These are phyloP conservation scores for Darevskia mixta DNA, from an alignment of 2,797 vertebrate species.

Conservation along the genomic window DNA sequence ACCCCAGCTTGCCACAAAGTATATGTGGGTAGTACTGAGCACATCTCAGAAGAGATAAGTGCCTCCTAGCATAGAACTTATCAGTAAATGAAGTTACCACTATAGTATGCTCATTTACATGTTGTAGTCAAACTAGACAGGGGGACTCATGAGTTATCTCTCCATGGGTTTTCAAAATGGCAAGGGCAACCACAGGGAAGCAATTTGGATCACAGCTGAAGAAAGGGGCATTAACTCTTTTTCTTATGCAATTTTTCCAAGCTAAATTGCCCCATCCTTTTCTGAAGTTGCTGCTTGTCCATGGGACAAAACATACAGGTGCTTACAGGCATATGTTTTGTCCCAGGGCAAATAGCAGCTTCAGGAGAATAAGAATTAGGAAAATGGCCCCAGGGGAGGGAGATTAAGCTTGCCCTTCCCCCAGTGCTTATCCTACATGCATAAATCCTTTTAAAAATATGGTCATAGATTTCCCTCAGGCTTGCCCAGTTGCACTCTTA, in stretches of 20 bases:
- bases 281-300: neutral
- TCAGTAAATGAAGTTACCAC: neutral
- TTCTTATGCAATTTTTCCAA: neutral
- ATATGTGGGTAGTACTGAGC: neutral
- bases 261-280: neutral
- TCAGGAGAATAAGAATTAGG: too few species aligned
- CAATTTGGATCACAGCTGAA: neutral
- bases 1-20: neutral
- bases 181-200: neutral
- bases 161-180: neutral
- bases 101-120: neutral
- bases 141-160: neutral
- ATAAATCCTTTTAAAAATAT: neutral
- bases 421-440: neutral
- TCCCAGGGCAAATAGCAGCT: neutral
- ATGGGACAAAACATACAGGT: neutral
- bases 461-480: neutral
- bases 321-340: neutral
- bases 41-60: neutral
- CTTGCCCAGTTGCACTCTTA: neutral
- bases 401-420: neutral
- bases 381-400: neutral
- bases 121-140: neutral
- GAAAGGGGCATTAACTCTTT: neutral
- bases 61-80: neutral